A percentile compares a stretch with the other conserved stretches of the same genome.
phyloP scores from a whole-genome alignment of 2,797 vertebrate genomes.

The Huso huso region DNA sequence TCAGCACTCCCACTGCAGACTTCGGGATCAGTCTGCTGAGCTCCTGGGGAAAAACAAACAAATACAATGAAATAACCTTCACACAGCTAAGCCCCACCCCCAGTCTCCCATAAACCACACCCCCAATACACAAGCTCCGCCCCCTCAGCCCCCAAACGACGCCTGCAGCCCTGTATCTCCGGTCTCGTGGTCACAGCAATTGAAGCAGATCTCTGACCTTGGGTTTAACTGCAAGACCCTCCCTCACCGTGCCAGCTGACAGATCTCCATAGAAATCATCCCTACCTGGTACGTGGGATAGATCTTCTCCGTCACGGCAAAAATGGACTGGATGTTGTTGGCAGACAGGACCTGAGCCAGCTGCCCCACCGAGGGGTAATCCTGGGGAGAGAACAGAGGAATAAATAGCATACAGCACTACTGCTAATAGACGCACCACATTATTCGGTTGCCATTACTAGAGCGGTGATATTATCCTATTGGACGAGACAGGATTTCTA shows the following conservation, averaged over 20 bases:
- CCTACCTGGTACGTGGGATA: conserved; percentile 56
- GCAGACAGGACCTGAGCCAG: conserved; percentile 57
- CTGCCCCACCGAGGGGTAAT: conserved; percentile 66
- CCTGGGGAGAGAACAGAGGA: conserved; percentile 35
- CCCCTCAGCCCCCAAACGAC: no score
- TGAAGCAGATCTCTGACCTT: no score
- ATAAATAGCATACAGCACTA: no score
- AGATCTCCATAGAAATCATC: background rate
- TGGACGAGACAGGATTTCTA: no score
- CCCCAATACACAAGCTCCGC: no score
- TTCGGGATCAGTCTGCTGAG: conserved; percentile 67
- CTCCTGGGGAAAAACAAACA: conserved; percentile 36
- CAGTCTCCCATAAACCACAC: background rate
- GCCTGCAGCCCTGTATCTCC: no score
- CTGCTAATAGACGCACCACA: no score
- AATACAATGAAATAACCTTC: background rate
- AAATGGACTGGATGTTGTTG: conserved; percentile 69
- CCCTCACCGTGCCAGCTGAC: background rate
- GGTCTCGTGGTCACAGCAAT: background rate
- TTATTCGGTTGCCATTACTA: no score
- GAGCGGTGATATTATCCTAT: no score
- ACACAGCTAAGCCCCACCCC: background rate
- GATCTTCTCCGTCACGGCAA: conserved; percentile 58
- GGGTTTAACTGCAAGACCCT: no score
- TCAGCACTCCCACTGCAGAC: conserved; percentile 61